These are phyloP conservation scores for Yponomeuta cagnagella DNA, from an alignment of 2,888 invertebrate species.

Conservation along the genomic window DNA sequence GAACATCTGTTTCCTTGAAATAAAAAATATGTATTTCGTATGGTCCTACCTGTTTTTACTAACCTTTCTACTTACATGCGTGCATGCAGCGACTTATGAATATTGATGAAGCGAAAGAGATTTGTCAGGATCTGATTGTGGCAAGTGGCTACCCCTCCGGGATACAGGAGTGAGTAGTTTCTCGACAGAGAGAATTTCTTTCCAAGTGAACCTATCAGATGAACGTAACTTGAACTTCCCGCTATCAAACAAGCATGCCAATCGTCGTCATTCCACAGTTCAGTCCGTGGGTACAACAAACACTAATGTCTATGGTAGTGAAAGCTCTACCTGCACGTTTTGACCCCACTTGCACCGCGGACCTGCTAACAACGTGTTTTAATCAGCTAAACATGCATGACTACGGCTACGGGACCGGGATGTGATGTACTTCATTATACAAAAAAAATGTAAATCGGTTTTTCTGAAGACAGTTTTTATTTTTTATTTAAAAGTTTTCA, in stretches of 20 bases:
- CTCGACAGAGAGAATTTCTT: not conserved
- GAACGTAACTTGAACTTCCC: not conserved
- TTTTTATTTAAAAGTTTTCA: too few relatives aligned
- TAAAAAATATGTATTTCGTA: too few relatives aligned
- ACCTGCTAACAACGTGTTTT: constrained; percentile 9
- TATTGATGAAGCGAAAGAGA: too few relatives aligned
- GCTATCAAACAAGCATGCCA: not conserved
- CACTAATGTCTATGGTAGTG: constrained; percentile 6
- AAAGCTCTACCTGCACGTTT: constrained; percentile 18
- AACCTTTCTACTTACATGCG: too few relatives aligned
- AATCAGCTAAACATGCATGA: constrained; percentile 7
- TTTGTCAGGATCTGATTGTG: too few relatives aligned
- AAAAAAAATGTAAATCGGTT: too few relatives aligned
- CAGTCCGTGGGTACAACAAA: not conserved
- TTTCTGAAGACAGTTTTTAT: too few relatives aligned
- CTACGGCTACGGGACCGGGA: not conserved
- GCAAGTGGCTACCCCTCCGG: too few relatives aligned
- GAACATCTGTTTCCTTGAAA: too few relatives aligned
- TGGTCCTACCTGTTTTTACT: too few relatives aligned
- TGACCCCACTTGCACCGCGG: constrained; percentile 21
- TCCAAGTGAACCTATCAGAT: not conserved
- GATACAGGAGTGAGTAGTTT: too few relatives aligned
- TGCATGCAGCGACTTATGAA: too few relatives aligned
- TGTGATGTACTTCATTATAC: not conserved
- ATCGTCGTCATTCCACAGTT: not conserved